These are phyloP conservation scores for Dendroctonus ponderosae DNA, from an alignment of 1,140 invertebrate genomes.

Conservation along the genomic window DNA sequence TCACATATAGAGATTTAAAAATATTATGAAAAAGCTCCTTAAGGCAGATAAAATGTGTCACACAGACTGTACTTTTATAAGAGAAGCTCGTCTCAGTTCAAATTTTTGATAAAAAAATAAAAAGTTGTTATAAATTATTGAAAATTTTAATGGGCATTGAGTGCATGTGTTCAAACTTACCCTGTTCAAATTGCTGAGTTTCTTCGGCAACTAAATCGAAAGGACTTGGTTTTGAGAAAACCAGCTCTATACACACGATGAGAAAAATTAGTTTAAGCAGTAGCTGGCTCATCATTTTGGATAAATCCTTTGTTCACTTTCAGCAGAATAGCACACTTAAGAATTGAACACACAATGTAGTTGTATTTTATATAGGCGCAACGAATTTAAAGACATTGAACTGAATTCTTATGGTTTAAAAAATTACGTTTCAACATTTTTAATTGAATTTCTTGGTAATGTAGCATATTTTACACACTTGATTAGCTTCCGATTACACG, in stretches of 20 bases:
- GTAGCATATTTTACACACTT: slow-evolving; percentile 21
- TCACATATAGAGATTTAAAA: no score
- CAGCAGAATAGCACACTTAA: neutral
- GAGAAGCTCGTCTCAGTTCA: no score
- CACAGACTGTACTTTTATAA: no score
- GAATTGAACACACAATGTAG: neutral
- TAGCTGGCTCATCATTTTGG: slow-evolving; percentile 1
- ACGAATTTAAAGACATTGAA: slow-evolving; percentile 25
- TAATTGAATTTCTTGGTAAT: slow-evolving; percentile 12
- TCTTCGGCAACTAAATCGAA: slow-evolving; percentile 28
- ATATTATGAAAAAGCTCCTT: no score
- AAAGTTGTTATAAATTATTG: no score
- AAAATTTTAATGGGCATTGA: neutral
- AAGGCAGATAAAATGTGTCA: no score
- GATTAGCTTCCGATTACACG: slow-evolving; percentile 13
- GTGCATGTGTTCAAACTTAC: slow-evolving; percentile 3
- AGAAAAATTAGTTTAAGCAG: neutral
- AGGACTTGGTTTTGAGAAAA: slow-evolving; percentile 3
- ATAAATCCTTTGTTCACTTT: no score
- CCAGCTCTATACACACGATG: slow-evolving; percentile 2
- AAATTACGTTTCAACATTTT: slow-evolving; percentile 10
- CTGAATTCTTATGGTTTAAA: slow-evolving; percentile 19
- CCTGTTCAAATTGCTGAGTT: slow-evolving; percentile 11
- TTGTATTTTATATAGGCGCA: slow-evolving; percentile 11
- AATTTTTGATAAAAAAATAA: no score